These are phyloP conservation scores for Hyperoplus immaculatus DNA, from an alignment of 2,797 vertebrate species.

Conservation along the genomic window DNA sequence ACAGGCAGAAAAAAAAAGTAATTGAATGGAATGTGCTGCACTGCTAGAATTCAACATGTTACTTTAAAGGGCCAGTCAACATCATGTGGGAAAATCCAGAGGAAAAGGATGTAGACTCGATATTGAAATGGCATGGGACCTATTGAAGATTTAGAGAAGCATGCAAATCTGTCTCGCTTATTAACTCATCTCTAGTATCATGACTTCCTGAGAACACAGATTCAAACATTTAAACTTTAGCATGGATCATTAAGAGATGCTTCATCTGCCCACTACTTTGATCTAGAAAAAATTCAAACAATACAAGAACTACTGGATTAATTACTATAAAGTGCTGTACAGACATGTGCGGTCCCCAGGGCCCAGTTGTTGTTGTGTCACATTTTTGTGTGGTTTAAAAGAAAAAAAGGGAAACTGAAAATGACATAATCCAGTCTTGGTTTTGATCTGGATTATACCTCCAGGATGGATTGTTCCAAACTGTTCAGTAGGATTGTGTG, in stretches of 20 bases:
- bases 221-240: not conserved
- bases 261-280: not conserved
- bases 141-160: not conserved
- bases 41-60: not conserved
- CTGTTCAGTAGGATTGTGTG: too few relatives aligned
- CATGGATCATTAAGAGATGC: not conserved
- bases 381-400: too few relatives aligned
- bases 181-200: not conserved
- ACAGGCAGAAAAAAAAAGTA: constrained; percentile 1
- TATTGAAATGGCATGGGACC: not conserved
- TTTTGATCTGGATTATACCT: too few relatives aligned
- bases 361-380: too few relatives aligned
- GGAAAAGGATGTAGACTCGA: constrained; percentile 29
- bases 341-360: not conserved
- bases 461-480: too few relatives aligned
- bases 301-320: too few relatives aligned
- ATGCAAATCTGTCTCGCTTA: not conserved
- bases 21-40: not conserved
- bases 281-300: not conserved
- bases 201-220: not conserved
- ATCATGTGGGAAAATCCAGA: constrained; percentile 17
- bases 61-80: not conserved
- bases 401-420: too few relatives aligned
- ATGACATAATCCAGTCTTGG: too few relatives aligned
- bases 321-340: not conserved